A percentile compares a stretch with the other conserved stretches of the same genome.
Evolutionary conservation across 2,888 invertebrate genomes (phyloP).

Genomic region (Drosophila subsilvestris): DNA sequence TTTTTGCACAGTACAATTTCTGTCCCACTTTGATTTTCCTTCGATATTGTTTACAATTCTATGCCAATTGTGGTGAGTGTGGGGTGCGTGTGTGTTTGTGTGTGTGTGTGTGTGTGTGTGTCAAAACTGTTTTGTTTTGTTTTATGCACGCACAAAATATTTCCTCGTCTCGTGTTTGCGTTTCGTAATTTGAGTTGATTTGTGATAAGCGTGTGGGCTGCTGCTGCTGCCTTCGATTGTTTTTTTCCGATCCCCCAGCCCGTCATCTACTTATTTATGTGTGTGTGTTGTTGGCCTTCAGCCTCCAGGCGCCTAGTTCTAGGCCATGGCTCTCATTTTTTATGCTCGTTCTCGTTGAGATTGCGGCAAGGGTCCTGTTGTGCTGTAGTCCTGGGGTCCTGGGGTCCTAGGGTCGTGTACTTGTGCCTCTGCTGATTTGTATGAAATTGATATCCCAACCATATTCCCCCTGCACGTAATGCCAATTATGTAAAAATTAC

Average conservation of each 20-base stretch:
- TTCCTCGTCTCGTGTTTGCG: slow-evolving; percentile 45
- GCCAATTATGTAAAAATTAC: slow-evolving; percentile 75
- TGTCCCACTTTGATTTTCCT: slow-evolving; percentile 3
- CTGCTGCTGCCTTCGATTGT: slow-evolving; percentile 54
- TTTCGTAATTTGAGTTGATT: slow-evolving; percentile 73
- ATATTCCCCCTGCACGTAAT: slow-evolving; percentile 60
- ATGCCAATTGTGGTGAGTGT: slow-evolving; percentile 1
- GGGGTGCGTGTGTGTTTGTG: neutral
- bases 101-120: slow-evolving; percentile 22
- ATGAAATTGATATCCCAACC: slow-evolving; percentile 64
- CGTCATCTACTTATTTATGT: neutral
- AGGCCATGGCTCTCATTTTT: slow-evolving; percentile 52
- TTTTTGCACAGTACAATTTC: slow-evolving; percentile 32
- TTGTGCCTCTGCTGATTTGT: slow-evolving; percentile 69
- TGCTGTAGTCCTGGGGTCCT: neutral
- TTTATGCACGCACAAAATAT: slow-evolving; percentile 59
- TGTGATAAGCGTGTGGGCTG: slow-evolving; percentile 57
- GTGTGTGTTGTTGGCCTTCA: slow-evolving; percentile 29
- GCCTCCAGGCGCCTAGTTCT: slow-evolving; percentile 46
- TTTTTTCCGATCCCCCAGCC: slow-evolving; percentile 46
- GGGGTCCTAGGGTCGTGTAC: slow-evolving; percentile 31
- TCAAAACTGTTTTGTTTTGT: slow-evolving; percentile 47
- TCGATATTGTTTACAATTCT: slow-evolving; percentile 29
- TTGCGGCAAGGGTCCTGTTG: slow-evolving; percentile 18
- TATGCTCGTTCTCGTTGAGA: slow-evolving; percentile 45